Conservation (phyloP, 2,113 vertebrate genomes). For the Takifugu bimaculatus region DNA sequence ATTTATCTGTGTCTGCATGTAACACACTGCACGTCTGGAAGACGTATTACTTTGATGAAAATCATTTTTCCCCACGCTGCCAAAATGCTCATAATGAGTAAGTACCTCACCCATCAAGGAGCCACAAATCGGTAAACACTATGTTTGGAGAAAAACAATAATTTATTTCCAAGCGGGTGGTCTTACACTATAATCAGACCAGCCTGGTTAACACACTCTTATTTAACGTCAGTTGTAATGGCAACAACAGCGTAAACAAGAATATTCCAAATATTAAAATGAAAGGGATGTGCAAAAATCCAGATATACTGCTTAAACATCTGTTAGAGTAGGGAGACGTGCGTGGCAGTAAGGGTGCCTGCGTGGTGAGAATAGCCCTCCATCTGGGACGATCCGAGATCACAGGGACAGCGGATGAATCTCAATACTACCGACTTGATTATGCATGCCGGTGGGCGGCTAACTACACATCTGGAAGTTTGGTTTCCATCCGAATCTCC, state of each 20-base stretch:
- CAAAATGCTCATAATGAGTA: slow-evolving; percentile 1
- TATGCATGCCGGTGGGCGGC: slow-evolving; percentile 51
- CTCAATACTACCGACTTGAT: slow-evolving; percentile 50
- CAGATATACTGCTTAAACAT: not conserved
- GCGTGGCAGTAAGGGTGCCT: slow-evolving; percentile 29
- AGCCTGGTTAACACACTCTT: not conserved
- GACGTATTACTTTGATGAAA: slow-evolving; percentile 1
- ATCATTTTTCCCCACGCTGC: not conserved
- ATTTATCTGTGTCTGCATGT: not conserved
- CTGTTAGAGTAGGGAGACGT: slow-evolving; percentile 21
- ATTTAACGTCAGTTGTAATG: too few relatives aligned
- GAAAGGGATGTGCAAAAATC: not conserved
- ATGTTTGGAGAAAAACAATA: slow-evolving; percentile 21
- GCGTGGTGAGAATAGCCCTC: slow-evolving; percentile 44
- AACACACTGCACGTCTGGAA: not conserved
- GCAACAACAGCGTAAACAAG: too few relatives aligned
- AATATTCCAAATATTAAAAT: too few relatives aligned
- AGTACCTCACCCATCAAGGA: slow-evolving; percentile 14
- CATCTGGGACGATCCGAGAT: slow-evolving; percentile 59
- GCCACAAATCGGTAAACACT: slow-evolving; percentile 18
- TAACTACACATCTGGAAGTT: slow-evolving; percentile 38
- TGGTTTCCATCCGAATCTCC: slow-evolving; percentile 34
- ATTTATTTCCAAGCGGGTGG: not conserved
- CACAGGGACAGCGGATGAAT: slow-evolving; percentile 57
- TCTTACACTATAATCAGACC: not conserved